These are phyloP conservation scores for Eciton burchellii DNA, from an alignment of 1,140 invertebrate species.

Conservation along the genomic window DNA sequence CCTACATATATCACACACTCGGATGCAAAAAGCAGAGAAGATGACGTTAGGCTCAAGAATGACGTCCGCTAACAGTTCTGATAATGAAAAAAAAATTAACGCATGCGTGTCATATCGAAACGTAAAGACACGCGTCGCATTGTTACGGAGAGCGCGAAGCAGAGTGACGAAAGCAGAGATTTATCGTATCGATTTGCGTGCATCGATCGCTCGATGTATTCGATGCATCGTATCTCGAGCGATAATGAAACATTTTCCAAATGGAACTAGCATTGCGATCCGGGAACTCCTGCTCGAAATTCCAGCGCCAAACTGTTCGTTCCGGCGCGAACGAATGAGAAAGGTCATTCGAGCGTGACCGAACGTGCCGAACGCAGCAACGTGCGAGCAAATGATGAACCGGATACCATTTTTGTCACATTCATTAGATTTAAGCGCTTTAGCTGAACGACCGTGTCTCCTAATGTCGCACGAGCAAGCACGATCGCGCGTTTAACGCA, in stretches of 20 bases:
- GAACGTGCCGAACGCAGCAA: not conserved
- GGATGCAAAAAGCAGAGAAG: too few species aligned
- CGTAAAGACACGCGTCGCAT: not conserved
- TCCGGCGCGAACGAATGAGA: not conserved
- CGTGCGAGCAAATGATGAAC: not conserved
- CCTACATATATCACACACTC: too few species aligned
- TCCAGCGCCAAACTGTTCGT: not conserved
- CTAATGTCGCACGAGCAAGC: too few species aligned
- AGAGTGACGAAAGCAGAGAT: not conserved
- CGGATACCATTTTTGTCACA: not conserved
- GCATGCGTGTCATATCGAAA: not conserved
- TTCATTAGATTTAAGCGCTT: too few species aligned
- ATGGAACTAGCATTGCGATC: slow-evolving; percentile 42
- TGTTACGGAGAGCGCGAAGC: not conserved
- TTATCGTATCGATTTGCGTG: not conserved
- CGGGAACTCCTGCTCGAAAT: slow-evolving; percentile 29
- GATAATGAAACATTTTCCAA: slow-evolving; percentile 43
- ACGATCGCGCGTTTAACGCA: too few species aligned
- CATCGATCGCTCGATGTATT: not conserved
- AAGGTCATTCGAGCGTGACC: not conserved
- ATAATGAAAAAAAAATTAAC: not conserved
- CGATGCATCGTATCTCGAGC: not conserved
- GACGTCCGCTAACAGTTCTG: not conserved
- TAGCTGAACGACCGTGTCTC: too few species aligned
- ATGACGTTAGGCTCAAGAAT: too few species aligned